phyloP scores from a whole-genome alignment of 2,113 vertebrate genomes.

The Lasiurus borealis region DNA sequence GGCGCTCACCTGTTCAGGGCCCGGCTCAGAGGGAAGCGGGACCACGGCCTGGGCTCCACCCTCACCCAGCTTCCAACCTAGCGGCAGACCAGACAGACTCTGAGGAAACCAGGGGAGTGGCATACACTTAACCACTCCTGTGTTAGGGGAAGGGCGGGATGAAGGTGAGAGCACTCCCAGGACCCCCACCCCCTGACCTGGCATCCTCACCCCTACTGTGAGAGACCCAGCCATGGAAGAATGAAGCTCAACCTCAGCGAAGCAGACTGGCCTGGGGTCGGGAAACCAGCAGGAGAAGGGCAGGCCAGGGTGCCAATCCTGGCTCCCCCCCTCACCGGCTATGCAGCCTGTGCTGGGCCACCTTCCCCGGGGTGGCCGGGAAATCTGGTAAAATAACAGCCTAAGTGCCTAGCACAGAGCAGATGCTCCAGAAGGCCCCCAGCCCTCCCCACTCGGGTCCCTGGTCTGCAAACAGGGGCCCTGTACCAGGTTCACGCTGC shows the following conservation, averaged over 20 bases:
- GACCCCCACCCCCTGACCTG: not conserved
- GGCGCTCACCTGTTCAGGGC: not conserved
- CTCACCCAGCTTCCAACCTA: not conserved
- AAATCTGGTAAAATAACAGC: not conserved
- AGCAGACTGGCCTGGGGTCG: not conserved
- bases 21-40: not conserved
- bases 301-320: not conserved
- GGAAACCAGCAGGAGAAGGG: not conserved
- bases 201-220: not conserved
- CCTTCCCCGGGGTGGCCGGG: not conserved
- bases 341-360: not conserved
- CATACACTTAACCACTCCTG: accelerated
- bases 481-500: not conserved
- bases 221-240: not conserved
- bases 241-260: not conserved
- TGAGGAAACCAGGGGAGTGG: accelerated
- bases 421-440: not conserved
- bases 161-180: not conserved
- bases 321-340: not conserved
- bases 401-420: not conserved
- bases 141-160: accelerated
- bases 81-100: not conserved
- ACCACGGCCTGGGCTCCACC: not conserved
- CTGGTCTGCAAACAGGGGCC: not conserved
- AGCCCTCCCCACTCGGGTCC: not conserved